These are phyloP conservation scores for Brachyptera putata DNA, from an alignment of 2,888 invertebrate genomes.

Conservation along the genomic window DNA sequence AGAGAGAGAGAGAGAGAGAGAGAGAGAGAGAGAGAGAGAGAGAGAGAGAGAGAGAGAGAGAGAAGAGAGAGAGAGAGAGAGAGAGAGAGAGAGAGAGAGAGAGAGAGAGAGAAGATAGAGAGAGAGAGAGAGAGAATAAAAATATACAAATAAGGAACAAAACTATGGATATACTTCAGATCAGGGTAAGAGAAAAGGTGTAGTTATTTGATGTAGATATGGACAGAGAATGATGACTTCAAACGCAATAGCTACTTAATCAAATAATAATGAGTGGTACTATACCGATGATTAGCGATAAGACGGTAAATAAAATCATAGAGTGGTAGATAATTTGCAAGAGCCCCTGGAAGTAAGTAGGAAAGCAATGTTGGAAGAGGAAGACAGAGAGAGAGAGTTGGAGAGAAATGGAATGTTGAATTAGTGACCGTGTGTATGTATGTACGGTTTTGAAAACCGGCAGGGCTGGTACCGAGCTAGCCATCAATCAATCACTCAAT, in stretches of 20 bases:
- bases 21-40: conserved; percentile 33
- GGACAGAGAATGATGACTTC: no score
- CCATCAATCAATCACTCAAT: conserved; percentile 2
- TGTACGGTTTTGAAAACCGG: background rate
- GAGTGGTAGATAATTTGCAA: no score
- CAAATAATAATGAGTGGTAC: no score
- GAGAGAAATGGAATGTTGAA: conserved; percentile 6
- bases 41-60: conserved; percentile 29
- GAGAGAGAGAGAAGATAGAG: conserved; percentile 33
- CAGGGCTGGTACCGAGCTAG: background rate
- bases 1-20: conserved; percentile 25
- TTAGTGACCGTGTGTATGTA: background rate
- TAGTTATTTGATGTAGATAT: no score
- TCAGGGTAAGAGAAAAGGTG: conserved; percentile 26
- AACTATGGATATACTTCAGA: no score
- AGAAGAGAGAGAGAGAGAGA: conserved; percentile 27
- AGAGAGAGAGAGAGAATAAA: conserved; percentile 35
- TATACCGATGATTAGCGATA: no score
- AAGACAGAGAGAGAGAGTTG: conserved; percentile 30
- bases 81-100: conserved; percentile 26
- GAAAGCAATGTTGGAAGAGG: conserved; percentile 28
- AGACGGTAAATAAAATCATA: no score
- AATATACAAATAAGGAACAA: background rate
- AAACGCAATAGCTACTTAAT: no score
- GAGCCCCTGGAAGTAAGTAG: background rate